Evolutionary conservation across 1,140 invertebrate species (phyloP).

Genomic region (Drosophila repletoides): DNA sequence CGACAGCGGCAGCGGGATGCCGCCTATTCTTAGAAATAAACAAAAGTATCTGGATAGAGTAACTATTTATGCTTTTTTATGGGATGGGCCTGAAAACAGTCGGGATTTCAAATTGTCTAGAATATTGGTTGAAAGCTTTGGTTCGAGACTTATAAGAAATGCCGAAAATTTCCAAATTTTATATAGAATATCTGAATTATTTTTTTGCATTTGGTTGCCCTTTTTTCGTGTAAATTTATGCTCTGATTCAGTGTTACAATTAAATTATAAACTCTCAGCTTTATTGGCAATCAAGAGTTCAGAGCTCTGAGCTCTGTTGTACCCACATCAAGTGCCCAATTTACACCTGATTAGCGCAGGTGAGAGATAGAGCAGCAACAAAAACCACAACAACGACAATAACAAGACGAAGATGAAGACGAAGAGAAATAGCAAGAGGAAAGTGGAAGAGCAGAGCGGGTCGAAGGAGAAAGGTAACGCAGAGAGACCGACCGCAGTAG

Average conservation of each 20-base stretch:
- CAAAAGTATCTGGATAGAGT: constrained; percentile 7
- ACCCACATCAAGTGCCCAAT: not conserved
- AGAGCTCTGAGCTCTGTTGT: not conserved
- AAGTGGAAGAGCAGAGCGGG: not conserved
- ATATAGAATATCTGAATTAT: too few relatives aligned
- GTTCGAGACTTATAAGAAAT: too few relatives aligned
- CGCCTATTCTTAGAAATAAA: constrained; percentile 17
- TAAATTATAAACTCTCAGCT: not conserved
- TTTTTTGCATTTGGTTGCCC: too few relatives aligned
- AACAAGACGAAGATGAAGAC: not conserved
- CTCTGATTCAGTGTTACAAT: too few relatives aligned
- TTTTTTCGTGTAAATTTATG: too few relatives aligned
- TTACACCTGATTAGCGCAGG: constrained; percentile 36
- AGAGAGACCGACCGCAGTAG: not conserved
- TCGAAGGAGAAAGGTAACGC: too few relatives aligned
- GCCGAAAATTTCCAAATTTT: too few relatives aligned
- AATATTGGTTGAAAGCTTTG: too few relatives aligned
- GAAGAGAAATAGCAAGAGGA: not conserved
- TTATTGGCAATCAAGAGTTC: too few relatives aligned
- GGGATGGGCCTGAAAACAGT: too few relatives aligned
- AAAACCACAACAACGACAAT: not conserved
- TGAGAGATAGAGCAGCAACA: not conserved
- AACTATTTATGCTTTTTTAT: not conserved
- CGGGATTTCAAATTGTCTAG: too few relatives aligned
- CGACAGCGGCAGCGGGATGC: constrained; percentile 37